Conservation (phyloP, 1,140 invertebrate species). For the Maniola jurtina region DNA sequence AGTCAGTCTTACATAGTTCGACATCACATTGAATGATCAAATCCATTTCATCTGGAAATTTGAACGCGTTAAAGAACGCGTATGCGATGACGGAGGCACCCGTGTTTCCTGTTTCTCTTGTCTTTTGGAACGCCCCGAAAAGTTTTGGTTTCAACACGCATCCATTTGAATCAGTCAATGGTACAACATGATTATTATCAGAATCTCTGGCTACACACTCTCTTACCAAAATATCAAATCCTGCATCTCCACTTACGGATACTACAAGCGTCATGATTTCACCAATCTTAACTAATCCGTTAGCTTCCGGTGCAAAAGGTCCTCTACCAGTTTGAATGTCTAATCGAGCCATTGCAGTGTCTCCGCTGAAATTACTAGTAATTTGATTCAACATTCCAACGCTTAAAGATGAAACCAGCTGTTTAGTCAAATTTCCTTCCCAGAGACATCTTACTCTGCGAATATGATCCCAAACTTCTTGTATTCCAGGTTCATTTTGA, state of each 20-base stretch:
- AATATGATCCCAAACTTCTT: conserved; percentile 91
- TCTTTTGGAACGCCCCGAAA: conserved; percentile 90
- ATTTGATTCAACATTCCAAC: conserved; percentile 90
- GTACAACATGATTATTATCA: conserved; percentile 81
- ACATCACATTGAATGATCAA: conserved; percentile 91
- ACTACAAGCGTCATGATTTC: conserved; percentile 91
- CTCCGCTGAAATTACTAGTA: conserved; percentile 90
- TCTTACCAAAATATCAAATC: conserved; percentile 88
- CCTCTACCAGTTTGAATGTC: conserved; percentile 90
- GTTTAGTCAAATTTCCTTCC: conserved; percentile 89
- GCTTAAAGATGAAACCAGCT: conserved; percentile 85
- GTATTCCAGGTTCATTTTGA: conserved; percentile 89
- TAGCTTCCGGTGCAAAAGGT: conserved; percentile 86
- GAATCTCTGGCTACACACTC: conserved; percentile 88
- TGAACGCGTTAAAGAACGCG: conserved; percentile 91
- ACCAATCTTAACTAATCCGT: conserved; percentile 90
- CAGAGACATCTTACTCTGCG: conserved; percentile 88
- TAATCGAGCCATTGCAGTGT: conserved; percentile 88
- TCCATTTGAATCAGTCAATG: conserved; percentile 87
- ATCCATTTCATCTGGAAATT: conserved; percentile 93
- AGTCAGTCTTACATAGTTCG: conserved; percentile 90
- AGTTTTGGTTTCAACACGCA: conserved; percentile 91
- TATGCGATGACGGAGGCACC: conserved; percentile 89
- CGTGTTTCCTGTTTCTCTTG: conserved; percentile 84
- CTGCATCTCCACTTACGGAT: conserved; percentile 88